A percentile compares a stretch with the other conserved stretches of the same genome.
phyloP scores from a whole-genome alignment of 2,113 vertebrate genomes.

The Carassius gibelio region DNA sequence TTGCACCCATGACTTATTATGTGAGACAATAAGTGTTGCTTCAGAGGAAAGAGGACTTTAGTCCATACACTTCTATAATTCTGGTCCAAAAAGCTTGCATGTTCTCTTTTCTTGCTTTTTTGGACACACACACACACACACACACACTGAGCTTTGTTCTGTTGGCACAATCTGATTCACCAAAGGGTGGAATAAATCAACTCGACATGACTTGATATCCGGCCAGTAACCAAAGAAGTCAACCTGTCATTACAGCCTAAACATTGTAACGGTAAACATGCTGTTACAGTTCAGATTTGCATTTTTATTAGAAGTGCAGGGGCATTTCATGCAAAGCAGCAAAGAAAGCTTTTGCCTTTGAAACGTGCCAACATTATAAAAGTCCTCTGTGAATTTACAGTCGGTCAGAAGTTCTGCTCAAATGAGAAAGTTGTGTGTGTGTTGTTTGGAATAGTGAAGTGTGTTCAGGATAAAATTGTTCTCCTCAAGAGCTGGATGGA shows the following conservation, averaged over 20 bases:
- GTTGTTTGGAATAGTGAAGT: constrained; percentile 20
- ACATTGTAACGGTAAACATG: constrained; percentile 8
- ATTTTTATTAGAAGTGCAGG: constrained; percentile 18
- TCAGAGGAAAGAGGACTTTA: not conserved
- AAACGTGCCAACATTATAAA: constrained; percentile 36
- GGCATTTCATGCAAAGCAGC: not conserved
- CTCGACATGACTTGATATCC: constrained; percentile 41
- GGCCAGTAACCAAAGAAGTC: constrained; percentile 45
- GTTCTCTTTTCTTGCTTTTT: too few relatives aligned
- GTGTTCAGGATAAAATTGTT: not conserved
- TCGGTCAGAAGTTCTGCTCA: constrained; percentile 23
- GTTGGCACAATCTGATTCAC: constrained; percentile 1
- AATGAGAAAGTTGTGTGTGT: constrained; percentile 6
- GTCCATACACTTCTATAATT: too few relatives aligned
- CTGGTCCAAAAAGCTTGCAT: too few relatives aligned
- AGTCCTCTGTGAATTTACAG: constrained; percentile 31
- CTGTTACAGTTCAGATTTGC: not conserved
- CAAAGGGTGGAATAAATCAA: constrained; percentile 42
- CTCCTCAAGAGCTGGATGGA: not conserved
- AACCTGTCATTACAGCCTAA: constrained; percentile 23
- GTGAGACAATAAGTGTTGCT: not conserved
- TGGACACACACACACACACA: too few relatives aligned
- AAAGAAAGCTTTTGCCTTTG: constrained; percentile 1
- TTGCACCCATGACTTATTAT: too few relatives aligned
- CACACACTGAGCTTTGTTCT: not conserved